Conservation (phyloP, 2,113 vertebrate genomes). For the Marcusenius ussheri region DNA sequence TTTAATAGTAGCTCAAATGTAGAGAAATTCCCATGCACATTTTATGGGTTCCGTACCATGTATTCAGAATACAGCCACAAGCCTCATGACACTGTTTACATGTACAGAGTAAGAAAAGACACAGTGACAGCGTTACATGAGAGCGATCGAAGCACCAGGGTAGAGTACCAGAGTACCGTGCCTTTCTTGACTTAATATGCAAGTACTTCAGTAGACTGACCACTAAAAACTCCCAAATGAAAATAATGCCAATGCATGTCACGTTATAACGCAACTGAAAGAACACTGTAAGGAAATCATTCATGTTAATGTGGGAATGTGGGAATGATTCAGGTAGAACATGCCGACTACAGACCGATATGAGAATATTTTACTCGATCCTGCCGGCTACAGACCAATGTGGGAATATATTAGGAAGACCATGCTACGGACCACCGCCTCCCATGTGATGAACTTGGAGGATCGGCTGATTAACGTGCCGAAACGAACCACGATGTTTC, state of each 20-base stretch:
- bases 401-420: neutral
- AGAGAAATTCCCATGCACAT: neutral
- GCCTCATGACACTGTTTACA: neutral
- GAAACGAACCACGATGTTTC: neutral
- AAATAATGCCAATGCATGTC: neutral
- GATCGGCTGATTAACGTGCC: neutral
- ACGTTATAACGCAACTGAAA: neutral
- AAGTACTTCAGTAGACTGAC: neutral
- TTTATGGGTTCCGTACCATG: neutral
- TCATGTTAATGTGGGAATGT: neutral
- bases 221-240: neutral
- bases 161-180: neutral
- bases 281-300: neutral
- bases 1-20: neutral
- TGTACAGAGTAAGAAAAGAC: neutral
- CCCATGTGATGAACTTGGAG: neutral
- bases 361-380: neutral
- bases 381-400: neutral
- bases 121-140: neutral
- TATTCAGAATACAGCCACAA: neutral
- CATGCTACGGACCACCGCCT: neutral
- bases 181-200: neutral
- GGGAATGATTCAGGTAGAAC: neutral
- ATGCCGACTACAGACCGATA: neutral
- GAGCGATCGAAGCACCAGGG: neutral